Conservation (phyloP, 2,113 vertebrate genomes). For the Lepisosteus osseus region DNA sequence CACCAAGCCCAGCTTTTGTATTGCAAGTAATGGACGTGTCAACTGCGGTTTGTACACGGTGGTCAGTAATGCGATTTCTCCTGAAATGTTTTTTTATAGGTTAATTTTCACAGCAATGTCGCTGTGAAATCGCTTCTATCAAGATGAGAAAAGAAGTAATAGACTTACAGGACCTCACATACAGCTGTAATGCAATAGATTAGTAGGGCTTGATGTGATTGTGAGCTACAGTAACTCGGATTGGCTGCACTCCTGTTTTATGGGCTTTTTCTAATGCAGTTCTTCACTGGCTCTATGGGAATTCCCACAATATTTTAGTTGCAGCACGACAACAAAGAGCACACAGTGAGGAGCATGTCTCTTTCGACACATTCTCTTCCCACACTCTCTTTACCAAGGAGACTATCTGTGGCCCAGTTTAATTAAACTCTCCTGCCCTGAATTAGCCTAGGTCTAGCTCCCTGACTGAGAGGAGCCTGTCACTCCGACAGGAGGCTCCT, state of each 20-base stretch:
- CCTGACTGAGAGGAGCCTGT: slow-evolving; percentile 73
- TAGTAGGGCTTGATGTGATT: slow-evolving; percentile 80
- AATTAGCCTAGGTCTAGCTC: slow-evolving; percentile 80
- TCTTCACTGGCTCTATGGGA: slow-evolving; percentile 80
- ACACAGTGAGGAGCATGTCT: slow-evolving; percentile 86
- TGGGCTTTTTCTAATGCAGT: slow-evolving; percentile 78
- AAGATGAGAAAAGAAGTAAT: slow-evolving; percentile 73
- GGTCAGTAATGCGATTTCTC: slow-evolving; percentile 73
- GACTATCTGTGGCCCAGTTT: slow-evolving; percentile 81
- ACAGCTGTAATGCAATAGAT: slow-evolving; percentile 82
- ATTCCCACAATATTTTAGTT: slow-evolving; percentile 91
- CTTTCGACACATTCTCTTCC: slow-evolving; percentile 93
- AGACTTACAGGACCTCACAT: slow-evolving; percentile 81
- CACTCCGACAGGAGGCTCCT: slow-evolving; percentile 71
- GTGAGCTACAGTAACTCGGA: slow-evolving; percentile 74
- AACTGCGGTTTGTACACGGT: slow-evolving; percentile 70
- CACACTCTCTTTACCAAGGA: slow-evolving; percentile 92
- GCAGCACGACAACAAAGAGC: slow-evolving; percentile 82
- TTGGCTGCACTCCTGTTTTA: slow-evolving; percentile 74
- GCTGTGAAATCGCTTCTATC: slow-evolving; percentile 67
- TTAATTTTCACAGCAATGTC: slow-evolving; percentile 59
- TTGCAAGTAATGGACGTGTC: slow-evolving; percentile 65
- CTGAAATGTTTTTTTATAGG: slow-evolving; percentile 50
- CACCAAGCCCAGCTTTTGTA: slow-evolving; percentile 61
- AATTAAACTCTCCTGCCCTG: slow-evolving; percentile 84